Evolutionary conservation across 2,113 vertebrate species (phyloP), one percentile per base, ranked within the genome.

Genomic region (Oryzias melastigma): DNA sequence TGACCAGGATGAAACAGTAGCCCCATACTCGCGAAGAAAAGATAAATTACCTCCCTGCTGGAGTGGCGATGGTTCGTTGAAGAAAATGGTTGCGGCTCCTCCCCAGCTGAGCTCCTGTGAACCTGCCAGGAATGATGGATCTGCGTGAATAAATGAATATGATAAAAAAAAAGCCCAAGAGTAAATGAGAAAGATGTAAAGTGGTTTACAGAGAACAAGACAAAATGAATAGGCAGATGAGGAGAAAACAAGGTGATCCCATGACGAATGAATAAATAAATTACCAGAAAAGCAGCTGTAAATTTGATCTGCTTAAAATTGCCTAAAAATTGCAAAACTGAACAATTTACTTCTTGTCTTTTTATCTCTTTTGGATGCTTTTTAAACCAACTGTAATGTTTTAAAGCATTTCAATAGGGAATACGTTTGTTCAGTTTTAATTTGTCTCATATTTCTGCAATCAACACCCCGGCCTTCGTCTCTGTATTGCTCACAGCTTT

Each of bases 91-190:
- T 69, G 64, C 62, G 50, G 65, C 68, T 71, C 46, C 65, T 71
- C 63, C 55, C 80, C 80, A 85, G 78, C 85, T 82, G 82, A 77
- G 87, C 78, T 80, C 82, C 61, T 59, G 19, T 0, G 65, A 52
- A 55, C 44, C 73, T 74, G 80, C 65, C 68, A 53, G 45, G 53
- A 68, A 66, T 71, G 74, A 83, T 75, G 76, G 72, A 79, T 73
- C 70, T 53, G 3, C 60, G 53, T 46, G 71, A 77, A 82, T 73
- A 82, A 74, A 80, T 77, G 66, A 71, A 75, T 68, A 77, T 1
- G 1, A 71, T 66, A 70, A 76, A 82, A 75, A 48, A 82, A 75
- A 48, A 75, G 60, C 27, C 27, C 0, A 0, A 57, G 43, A 71
- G 73, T 64, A 65, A 69, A 71, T 56, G 5, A 64, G 45, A 78